Evolutionary conservation across 1,140 invertebrate genomes (phyloP).

Genomic region (Diabrotica virgifera): DNA sequence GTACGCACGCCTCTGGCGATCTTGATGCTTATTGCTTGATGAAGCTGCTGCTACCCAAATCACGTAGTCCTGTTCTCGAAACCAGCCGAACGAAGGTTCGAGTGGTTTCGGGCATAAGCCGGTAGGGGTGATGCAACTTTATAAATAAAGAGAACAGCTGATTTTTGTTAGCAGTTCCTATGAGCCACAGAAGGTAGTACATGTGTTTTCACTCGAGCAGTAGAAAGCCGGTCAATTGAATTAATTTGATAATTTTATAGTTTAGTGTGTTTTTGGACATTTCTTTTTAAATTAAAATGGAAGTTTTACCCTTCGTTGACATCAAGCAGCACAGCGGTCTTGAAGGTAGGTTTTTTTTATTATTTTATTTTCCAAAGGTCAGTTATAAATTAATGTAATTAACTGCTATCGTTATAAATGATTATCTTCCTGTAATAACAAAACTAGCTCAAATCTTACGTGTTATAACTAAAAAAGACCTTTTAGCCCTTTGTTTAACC

Average conservation of each 20-base stretch:
- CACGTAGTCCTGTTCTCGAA: background rate
- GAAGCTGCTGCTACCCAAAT: background rate
- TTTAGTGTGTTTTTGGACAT: background rate
- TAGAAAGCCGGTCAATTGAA: background rate
- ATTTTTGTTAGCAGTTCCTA: conserved; percentile 1
- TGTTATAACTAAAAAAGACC: too few species aligned
- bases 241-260: background rate
- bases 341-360: background rate
- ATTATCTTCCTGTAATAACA: too few species aligned
- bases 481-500: background rate
- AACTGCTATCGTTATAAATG: too few species aligned
- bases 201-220: background rate
- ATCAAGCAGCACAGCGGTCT: background rate
- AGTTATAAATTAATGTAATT: too few species aligned
- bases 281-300: background rate
- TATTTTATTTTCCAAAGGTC: too few species aligned
- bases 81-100: background rate
- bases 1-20: background rate
- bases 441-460: too few species aligned
- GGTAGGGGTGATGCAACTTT: conserved; percentile 1
- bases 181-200: background rate
- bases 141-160: conserved; percentile 1
- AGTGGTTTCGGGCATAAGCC: background rate
- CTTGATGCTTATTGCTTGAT: background rate
- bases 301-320: background rate